Evolutionary conservation across 2,888 invertebrate species (phyloP), one percentile per base, ranked within the genome.

Genomic region (Megalurothrips usitatus): DNA sequence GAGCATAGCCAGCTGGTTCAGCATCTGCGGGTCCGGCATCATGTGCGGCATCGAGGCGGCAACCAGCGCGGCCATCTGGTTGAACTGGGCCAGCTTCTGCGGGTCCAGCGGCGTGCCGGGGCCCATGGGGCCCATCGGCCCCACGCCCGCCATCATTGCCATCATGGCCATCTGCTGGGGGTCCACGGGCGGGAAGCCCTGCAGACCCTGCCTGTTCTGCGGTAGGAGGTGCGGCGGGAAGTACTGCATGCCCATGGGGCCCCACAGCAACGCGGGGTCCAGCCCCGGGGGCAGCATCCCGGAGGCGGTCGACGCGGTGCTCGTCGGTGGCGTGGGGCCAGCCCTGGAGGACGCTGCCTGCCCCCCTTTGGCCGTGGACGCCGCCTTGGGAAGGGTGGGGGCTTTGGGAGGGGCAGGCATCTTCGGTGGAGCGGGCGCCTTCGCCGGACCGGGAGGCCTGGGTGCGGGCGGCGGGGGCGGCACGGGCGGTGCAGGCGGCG

Each of bases 151-250:
- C 26, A 26, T 26, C 68, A 75, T 75, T 23, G 68, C 68, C 68
- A 75, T 75, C 68, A 26, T 75, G 68, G 68, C 68, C 68, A 75
- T 75, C 68, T 75, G 68, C 68, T 75, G 68, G 23, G 68, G 68
- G 68, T 75, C 68, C 26, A 75, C 23, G 12, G 68, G 58, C 12
- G 58, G 34, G 34, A 43, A 19, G 58, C 19, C 19, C 58, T 17
- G 68, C 23, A 11, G 11, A 26, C 68, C 68, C 68, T 75, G 68
- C 68, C 23, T n/a, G 68, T 26, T 9, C 68, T 75, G 68, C 8
- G 68, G 11, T 9, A 75, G 68, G 9, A 75, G 9, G 23, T 75
- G 68, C 68, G 68, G 68, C 26, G 68, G 23, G 6, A 75, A 26
- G 68, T 26, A 75, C 26, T 75, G 68, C 1, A 26, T n/a, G 10